Evolutionary conservation across 2,888 invertebrate species (phyloP), one percentile per base, ranked within the genome.

Genomic region (Napeogenes inachia): DNA sequence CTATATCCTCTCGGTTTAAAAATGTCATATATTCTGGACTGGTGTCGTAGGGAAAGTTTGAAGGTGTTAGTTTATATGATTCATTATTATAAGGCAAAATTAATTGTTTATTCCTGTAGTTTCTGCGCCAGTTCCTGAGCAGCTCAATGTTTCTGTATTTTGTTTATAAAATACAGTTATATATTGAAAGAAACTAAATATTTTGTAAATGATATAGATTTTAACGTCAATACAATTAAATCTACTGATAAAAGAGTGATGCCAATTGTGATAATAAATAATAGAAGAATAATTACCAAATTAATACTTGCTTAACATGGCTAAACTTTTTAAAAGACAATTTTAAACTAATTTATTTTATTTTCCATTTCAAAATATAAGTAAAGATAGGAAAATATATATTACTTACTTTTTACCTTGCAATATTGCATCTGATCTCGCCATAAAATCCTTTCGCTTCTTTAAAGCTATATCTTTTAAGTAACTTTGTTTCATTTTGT

Each of bases 381-480:
- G 6, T 35, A 6, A 2, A 6, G 4, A 42, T 10, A 42, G 42
- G 10, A 10, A 30, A 4, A 30, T 21, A 30, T 4, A 30, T 4
- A 30, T 3, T 47, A 50, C 85, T 84, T 81, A 94, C 94, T 91
- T 92, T 76, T 91, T 90, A 64, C 90, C 92, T 73, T 94, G 94
- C 59, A 94, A 74, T 66, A 91, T 89, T 70, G 87, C 88, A 56
- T 93, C 92, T 71, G 92, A 91, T 57, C 84, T 87, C 4, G 74
- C 83, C 54, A 94, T 74, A 65, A 93, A 75, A 35, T 92, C 90
- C 75, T 88, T 92, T 21, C 92, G 86, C 75, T 92, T 93, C 65
- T 88, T 88, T 64, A 92, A 72, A 78, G 92, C 92, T 42, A 89
- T 70, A 21, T 92, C 90, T 74, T 81, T 90, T 4, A 92, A 71